Evolutionary conservation across 2,113 vertebrate genomes (phyloP).

Genomic region (Opisthocomus hoazin): DNA sequence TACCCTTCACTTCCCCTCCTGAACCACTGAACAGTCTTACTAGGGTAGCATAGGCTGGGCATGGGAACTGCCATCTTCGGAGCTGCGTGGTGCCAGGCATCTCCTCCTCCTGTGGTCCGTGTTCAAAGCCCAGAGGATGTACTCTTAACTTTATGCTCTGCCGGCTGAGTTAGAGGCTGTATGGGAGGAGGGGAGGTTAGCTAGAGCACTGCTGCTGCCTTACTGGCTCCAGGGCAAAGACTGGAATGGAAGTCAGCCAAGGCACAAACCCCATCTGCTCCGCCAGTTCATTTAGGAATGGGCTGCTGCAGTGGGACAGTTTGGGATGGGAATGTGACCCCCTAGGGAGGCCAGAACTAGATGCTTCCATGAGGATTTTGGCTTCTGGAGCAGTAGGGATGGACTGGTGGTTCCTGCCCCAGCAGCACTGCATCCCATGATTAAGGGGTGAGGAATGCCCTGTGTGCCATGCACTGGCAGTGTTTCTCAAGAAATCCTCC

Average conservation of each 20-base stretch:
- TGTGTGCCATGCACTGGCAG: not conserved
- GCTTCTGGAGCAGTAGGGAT: not conserved
- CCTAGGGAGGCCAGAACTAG: not conserved
- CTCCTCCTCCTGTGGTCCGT: not conserved
- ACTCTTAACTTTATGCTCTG: not conserved
- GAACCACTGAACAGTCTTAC: not conserved
- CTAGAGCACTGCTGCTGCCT: not conserved
- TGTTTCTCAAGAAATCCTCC: not conserved
- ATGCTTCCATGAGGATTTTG: not conserved
- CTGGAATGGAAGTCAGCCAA: not conserved
- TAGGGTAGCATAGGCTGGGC: not conserved
- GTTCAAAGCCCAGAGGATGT: not conserved
- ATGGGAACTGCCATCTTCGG: not conserved
- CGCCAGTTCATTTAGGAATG: not conserved
- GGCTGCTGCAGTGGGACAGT: not conserved
- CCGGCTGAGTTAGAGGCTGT: not conserved
- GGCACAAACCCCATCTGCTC: not conserved
- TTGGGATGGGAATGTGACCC: not conserved
- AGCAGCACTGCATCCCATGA: not conserved
- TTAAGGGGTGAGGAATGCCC: not conserved
- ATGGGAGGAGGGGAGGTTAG: conserved; percentile 16
- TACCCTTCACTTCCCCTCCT: not conserved
- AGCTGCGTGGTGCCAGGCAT: not conserved
- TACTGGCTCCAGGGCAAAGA: not conserved
- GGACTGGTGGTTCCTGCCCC: not conserved